Evolutionary conservation across 1,140 invertebrate genomes (phyloP), one percentile per base, ranked within the genome.

Genomic region (Gryon sp.): DNA sequence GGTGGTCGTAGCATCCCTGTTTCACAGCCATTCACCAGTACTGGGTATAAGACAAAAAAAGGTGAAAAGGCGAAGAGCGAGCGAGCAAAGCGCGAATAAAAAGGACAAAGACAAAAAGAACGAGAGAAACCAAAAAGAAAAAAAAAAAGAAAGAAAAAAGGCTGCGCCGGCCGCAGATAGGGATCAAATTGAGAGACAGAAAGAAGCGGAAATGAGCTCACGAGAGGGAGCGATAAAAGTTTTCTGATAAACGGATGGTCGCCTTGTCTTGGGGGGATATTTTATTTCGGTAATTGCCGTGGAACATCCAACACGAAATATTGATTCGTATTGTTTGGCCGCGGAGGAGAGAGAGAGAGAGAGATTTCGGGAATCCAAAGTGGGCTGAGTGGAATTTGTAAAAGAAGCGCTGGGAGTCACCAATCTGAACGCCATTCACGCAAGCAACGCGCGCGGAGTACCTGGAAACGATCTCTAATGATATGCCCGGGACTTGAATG

Each of bases 381-480:
- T 22, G 26, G 55, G 65, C 32, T 9, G 41, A 36, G 34, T 65
- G 76, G 76, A 80, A 78, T 76, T 68, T 59, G 46, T 73, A 59
- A 52, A 63, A 68, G 43, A 20, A 6, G 24, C 70, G 48, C 26
- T 28, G 55, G 60, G 66, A 75, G 70, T 69, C 76, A 70, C 66
- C 38, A 63, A 62, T 50, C 72, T 15, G 60, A 62, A 52, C 63
- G 65, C 85, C 86, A 88, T 88, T 88, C 86, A 87, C 81, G 76
- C 79, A 77, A 63, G 45, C 11, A 34, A 24, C 66, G 57, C 55
- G 74, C 53, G 55, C 72, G 63, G 70, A 80, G 80, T 86, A 87
- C 85, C 84, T 87, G 85, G 82, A 88, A 87, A 83, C 80, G 82
- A 76, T 81, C 80, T 80, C 85, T 89, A 89, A 89, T 88, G 86